phyloP scores from a whole-genome alignment of 2,888 invertebrate genomes.

The Nasonovia ribisnigri region DNA sequence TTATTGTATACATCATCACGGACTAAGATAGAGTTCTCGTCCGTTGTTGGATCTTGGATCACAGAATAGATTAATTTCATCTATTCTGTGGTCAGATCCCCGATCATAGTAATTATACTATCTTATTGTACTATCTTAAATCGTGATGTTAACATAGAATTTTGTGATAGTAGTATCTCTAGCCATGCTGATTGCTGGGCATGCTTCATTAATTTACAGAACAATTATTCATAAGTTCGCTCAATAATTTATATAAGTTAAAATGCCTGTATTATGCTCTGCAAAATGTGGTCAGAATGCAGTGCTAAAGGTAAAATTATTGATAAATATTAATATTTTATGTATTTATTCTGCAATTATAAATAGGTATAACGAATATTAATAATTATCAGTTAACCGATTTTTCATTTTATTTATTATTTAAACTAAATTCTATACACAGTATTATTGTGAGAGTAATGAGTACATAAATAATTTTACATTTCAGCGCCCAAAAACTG shows the following conservation, averaged over 20 bases:
- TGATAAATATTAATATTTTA: not conserved
- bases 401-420: not conserved
- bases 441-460: not conserved
- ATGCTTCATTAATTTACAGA: too few species aligned
- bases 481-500: constrained; percentile 87
- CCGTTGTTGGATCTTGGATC: too few species aligned
- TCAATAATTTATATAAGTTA: not conserved
- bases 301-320: constrained; percentile 46
- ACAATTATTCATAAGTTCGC: too few species aligned
- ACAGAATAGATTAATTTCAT: too few species aligned
- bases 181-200: too few species aligned
- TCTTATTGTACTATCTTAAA: too few species aligned
- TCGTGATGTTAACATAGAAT: too few species aligned
- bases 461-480: not conserved
- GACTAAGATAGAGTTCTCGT: too few species aligned
- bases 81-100: too few species aligned
- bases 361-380: not conserved
- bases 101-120: too few species aligned
- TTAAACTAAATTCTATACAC: not conserved
- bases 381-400: not conserved
- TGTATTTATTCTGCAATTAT: not conserved
- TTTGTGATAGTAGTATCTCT: too few species aligned
- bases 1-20: too few species aligned
- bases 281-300: constrained; percentile 57
- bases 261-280: constrained; percentile 55